Base-by-base conservation (phyloP, 2,113 vertebrate species). In the Oncorhynchus clarkii region DNA sequence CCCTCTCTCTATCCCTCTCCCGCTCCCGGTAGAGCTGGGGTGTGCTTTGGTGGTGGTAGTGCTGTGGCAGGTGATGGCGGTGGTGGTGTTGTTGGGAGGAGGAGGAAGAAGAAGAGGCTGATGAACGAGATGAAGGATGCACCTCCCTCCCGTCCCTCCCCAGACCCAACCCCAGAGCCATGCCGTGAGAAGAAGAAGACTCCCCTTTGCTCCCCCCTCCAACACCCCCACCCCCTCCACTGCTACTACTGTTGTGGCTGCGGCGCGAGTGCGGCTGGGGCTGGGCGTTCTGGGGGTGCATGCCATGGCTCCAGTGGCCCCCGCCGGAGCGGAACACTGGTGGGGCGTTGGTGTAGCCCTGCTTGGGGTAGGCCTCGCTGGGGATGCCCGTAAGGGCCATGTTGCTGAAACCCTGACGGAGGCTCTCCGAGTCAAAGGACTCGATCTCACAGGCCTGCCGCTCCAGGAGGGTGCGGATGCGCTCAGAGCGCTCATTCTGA, bases 391-490 rank as follows among this genome's bases (percentile, higher is more conserved):
- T 91, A 70, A 97, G 91, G 0, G 95, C 94, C 95, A 97, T 94
- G 87, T 92, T 96, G 88, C 94, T 95, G 90, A 97, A 96, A 76
- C 96, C 96, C 62, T 96, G 92, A n/a, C 96, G 95, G 86, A 97
- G 88, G 82, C 96, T 97, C 90, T 97, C 96, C 0, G 95, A 95
- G 89, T 97, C 96, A 9, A 96, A 97, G 77, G 93, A 72, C 89
- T 97, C 96, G 0, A 97, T 97, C 89, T 97, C 96, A 8, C 94
- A 92, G 75, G 96, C 96, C 92, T 97, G 96, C 11, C 96, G 93
- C 87, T 97, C 96, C 51, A 97, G 90, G 77, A 97, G 93, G 70
- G 94, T 94, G 67, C 96, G 92, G 90, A 97, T 97, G 9, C 95
- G 93, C 76, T 97, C 96, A 0, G 96, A 97, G 45, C 96, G 95